These are phyloP conservation scores for Chymomyza caudatula DNA, from an alignment of 2,888 invertebrate genomes.

Conservation along the genomic window DNA sequence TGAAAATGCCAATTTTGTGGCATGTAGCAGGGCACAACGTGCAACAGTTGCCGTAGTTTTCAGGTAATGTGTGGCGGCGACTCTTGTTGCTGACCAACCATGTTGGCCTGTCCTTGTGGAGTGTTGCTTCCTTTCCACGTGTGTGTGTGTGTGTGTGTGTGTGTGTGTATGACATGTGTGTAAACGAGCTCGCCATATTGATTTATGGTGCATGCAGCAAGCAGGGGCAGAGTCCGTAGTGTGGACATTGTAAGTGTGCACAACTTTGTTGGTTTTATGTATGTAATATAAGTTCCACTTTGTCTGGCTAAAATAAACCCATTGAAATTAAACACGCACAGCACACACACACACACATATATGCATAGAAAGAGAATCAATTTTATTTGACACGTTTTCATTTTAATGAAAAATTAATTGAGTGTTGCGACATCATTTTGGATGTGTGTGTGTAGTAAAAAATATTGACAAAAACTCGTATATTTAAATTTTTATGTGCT, in stretches of 20 bases:
- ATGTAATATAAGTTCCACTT: constrained; percentile 37
- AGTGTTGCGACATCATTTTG: constrained; percentile 4
- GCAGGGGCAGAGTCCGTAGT: background rate
- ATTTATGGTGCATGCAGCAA: constrained; percentile 47
- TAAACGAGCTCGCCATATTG: constrained; percentile 52
- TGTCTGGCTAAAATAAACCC: constrained; percentile 17
- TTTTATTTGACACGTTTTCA: constrained; percentile 51
- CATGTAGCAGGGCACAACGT: background rate
- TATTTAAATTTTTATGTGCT: background rate
- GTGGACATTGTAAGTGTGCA: constrained; percentile 14
- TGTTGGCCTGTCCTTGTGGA: background rate
- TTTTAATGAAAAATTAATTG: constrained; percentile 52
- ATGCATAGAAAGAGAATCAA: constrained; percentile 42
- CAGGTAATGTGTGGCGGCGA: constrained; percentile 45
- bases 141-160: constrained; percentile 24
- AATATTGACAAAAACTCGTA: background rate
- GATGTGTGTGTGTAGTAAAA: background rate
- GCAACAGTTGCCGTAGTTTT: constrained; percentile 65
- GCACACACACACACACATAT: constrained; percentile 1
- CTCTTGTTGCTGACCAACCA: background rate
- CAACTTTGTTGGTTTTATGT: constrained; percentile 14
- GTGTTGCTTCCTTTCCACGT: background rate
- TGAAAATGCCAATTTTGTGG: constrained; percentile 2
- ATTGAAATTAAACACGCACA: constrained; percentile 1
- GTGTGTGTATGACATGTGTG: constrained; percentile 50